These are phyloP conservation scores for Coenonympha glycerion DNA, from an alignment of 2,888 invertebrate genomes.

Conservation along the genomic window DNA sequence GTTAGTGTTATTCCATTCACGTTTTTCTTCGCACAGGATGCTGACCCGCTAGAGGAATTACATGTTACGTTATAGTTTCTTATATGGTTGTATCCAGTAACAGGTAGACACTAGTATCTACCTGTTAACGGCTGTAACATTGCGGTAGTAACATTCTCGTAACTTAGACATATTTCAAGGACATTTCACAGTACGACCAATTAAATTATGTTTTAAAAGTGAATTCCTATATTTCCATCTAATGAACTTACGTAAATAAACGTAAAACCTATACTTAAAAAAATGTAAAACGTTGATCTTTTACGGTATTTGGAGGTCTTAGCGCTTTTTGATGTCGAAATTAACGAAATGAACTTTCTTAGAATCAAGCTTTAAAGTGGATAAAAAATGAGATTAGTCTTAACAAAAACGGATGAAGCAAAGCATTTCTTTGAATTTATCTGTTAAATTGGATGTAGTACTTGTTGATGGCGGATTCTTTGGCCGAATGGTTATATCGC, in stretches of 20 bases:
- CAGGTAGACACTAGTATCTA: background rate
- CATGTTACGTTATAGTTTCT: slow-evolving; percentile 17
- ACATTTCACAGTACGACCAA: no score
- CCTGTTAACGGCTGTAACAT: background rate
- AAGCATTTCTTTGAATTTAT: background rate
- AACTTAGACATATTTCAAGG: no score
- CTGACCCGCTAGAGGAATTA: slow-evolving; percentile 36
- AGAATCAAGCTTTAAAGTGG: background rate
- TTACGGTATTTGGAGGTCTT: no score
- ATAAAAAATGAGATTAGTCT: background rate
- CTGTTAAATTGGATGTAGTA: slow-evolving; percentile 6
- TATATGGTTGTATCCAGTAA: background rate
- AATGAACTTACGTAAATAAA: no score
- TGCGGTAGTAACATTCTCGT: background rate
- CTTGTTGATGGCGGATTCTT: slow-evolving; percentile 5
- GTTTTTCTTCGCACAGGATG: slow-evolving; percentile 38
- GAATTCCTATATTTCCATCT: background rate
- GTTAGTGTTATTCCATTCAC: slow-evolving; percentile 42
- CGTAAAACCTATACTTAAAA: no score
- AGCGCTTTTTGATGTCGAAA: no score
- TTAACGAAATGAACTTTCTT: no score
- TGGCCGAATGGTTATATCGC: background rate
- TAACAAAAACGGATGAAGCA: background rate
- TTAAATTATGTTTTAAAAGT: background rate
- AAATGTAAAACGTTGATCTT: no score